Conservation (phyloP, 2,797 vertebrate species). For the Diplodus sargus region DNA sequence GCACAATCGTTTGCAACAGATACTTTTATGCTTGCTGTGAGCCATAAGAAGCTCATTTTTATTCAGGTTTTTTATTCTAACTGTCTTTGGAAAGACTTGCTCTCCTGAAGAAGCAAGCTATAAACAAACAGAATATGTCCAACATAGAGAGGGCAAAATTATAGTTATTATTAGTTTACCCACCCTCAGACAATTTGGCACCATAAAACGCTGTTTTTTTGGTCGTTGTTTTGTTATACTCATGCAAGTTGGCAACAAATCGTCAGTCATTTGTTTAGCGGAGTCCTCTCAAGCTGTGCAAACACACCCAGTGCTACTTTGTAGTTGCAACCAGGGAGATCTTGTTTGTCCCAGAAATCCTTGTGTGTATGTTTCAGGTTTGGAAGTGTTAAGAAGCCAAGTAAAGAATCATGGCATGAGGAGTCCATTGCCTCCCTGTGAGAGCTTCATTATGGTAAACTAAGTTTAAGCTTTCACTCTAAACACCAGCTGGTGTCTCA, state of each 20-base stretch:
- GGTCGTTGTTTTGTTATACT: constrained; percentile 46
- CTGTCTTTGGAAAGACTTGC: constrained; percentile 33
- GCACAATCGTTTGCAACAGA: constrained; percentile 7
- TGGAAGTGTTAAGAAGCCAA: constrained; percentile 65
- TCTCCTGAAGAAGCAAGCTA: constrained; percentile 47
- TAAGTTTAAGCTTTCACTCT: constrained; percentile 77
- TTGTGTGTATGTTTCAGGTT: constrained; percentile 65
- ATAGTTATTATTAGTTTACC: constrained; percentile 45
- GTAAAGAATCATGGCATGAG: constrained; percentile 55
- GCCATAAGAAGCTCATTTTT: constrained; percentile 46
- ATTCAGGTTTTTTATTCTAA: constrained; percentile 45
- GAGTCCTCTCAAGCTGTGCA: constrained; percentile 70
- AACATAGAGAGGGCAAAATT: constrained; percentile 53
- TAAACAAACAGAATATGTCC: constrained; percentile 60
- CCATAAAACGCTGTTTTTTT: constrained; percentile 44
- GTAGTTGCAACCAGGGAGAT: constrained; percentile 57
- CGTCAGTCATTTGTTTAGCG: constrained; percentile 58
- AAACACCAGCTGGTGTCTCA: constrained; percentile 84
- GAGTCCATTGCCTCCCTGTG: constrained; percentile 60
- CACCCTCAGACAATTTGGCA: constrained; percentile 62
- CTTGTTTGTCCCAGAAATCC: constrained; percentile 62
- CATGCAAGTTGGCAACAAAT: constrained; percentile 56
- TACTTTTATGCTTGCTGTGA: constrained; percentile 20
- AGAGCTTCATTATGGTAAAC: constrained; percentile 77
- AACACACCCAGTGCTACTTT: constrained; percentile 65